These are phyloP conservation scores for Thomomys bottae DNA, from an alignment of 2,113 vertebrate species.

Conservation along the genomic window DNA sequence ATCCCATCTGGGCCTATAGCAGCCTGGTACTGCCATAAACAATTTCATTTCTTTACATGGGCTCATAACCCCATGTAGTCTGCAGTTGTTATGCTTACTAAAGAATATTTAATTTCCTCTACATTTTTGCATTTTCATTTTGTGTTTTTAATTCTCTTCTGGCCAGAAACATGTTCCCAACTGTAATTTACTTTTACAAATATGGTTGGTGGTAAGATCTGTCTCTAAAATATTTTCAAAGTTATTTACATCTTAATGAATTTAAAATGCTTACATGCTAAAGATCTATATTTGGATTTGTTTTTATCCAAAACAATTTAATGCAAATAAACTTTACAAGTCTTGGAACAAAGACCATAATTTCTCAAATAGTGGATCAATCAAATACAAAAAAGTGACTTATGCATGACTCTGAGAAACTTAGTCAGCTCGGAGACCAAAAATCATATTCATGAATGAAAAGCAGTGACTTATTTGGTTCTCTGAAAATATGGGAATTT, in stretches of 20 bases:
- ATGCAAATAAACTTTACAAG: background rate
- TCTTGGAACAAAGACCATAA: slow-evolving; percentile 23
- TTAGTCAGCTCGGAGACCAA: background rate
- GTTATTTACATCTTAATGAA: slow-evolving; percentile 66
- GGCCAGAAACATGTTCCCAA: slow-evolving; percentile 39
- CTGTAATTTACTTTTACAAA: slow-evolving; percentile 55
- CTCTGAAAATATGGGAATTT: background rate
- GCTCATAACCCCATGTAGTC: background rate
- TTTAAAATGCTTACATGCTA: slow-evolving; percentile 58
- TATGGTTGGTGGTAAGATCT: slow-evolving; percentile 47
- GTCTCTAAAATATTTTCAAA: slow-evolving; percentile 49
- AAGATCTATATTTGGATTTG: slow-evolving; percentile 55
- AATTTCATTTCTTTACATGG: slow-evolving; percentile 13
- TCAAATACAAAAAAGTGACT: background rate
- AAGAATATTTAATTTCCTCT: background rate
- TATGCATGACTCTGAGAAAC: background rate
- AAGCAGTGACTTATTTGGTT: background rate
- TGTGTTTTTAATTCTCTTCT: slow-evolving; percentile 56
- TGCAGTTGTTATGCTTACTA: slow-evolving; percentile 24
- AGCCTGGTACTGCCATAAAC: background rate
- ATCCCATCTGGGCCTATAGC: background rate
- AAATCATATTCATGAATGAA: background rate
- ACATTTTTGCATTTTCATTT: slow-evolving; percentile 46
- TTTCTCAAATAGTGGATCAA: background rate
- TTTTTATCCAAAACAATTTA: slow-evolving; percentile 26